phyloP scores from a whole-genome alignment of 1,140 invertebrate genomes.

The Ptiloglossa arizonensis region DNA sequence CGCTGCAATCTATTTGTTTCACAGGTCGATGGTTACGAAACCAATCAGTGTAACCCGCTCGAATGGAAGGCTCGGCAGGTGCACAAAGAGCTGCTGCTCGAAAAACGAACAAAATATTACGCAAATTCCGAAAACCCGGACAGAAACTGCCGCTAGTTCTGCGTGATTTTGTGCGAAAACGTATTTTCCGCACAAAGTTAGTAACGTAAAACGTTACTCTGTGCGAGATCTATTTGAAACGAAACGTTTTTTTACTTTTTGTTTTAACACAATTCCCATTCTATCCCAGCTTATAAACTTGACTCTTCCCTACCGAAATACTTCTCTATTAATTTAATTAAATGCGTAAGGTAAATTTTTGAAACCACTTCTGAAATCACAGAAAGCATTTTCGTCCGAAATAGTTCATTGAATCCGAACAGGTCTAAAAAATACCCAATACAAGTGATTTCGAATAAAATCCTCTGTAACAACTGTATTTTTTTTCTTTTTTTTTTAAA shows the following conservation, averaged over 20 bases:
- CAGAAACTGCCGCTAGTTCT: slow-evolving; percentile 3
- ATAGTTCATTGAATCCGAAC: too few relatives aligned
- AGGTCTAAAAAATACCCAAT: too few relatives aligned
- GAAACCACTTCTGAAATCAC: background rate
- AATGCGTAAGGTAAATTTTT: background rate
- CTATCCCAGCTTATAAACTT: background rate
- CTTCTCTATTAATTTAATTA: background rate
- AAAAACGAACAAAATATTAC: slow-evolving; percentile 55
- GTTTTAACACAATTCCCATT: background rate
- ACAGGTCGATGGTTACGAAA: slow-evolving; percentile 67
- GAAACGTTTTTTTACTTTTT: background rate
- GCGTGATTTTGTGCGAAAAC: slow-evolving; percentile 35
- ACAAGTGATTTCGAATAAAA: too few relatives aligned
- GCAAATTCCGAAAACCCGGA: slow-evolving; percentile 47
- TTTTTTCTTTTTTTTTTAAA: too few relatives aligned
- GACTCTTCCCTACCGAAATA: background rate
- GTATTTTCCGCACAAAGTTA: background rate
- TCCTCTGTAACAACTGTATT: too few relatives aligned
- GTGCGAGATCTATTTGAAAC: background rate
- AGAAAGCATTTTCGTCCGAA: background rate
- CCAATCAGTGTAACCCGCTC: slow-evolving; percentile 66
- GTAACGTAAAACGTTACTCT: background rate
- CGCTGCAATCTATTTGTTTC: slow-evolving; percentile 67
- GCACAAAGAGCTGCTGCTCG: slow-evolving; percentile 55
- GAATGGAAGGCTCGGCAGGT: slow-evolving; percentile 63